Evolutionary conservation across 2,113 vertebrate genomes (phyloP).

Genomic region (Ornithorhynchus anatinus): DNA sequence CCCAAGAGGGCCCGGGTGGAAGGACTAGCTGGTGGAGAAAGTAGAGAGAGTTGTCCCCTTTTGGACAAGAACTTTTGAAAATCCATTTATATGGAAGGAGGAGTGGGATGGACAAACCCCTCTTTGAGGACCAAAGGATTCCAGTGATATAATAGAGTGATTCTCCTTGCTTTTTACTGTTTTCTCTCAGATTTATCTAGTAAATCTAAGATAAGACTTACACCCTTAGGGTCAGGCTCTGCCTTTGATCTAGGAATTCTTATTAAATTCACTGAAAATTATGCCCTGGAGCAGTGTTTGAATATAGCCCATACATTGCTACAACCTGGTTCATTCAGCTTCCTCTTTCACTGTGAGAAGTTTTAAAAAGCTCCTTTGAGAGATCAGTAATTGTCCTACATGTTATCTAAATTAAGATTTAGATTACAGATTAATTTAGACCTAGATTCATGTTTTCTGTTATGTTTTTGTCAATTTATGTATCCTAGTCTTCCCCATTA

Average conservation of each 20-base stretch:
- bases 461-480: too few species aligned
- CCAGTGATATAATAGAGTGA: neutral
- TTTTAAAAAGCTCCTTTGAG: neutral
- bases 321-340: neutral
- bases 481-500: too few species aligned
- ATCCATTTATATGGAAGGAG: neutral
- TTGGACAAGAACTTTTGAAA: neutral
- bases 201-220: neutral
- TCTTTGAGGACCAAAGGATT: neutral
- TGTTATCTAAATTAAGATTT: slow-evolving; percentile 18
- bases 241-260: neutral
- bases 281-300: neutral
- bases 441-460: too few species aligned
- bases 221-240: neutral
- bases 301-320: neutral
- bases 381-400: neutral
- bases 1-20: neutral
- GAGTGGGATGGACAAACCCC: neutral
- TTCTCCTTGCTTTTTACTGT: neutral
- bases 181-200: neutral
- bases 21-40: neutral
- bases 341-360: slow-evolving; percentile 1
- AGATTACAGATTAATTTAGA: too few species aligned
- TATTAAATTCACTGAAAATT: slow-evolving; percentile 13
- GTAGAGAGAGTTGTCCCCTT: neutral